phyloP scores from a whole-genome alignment of 2,888 invertebrate genomes.

The Agrotis segetum region DNA sequence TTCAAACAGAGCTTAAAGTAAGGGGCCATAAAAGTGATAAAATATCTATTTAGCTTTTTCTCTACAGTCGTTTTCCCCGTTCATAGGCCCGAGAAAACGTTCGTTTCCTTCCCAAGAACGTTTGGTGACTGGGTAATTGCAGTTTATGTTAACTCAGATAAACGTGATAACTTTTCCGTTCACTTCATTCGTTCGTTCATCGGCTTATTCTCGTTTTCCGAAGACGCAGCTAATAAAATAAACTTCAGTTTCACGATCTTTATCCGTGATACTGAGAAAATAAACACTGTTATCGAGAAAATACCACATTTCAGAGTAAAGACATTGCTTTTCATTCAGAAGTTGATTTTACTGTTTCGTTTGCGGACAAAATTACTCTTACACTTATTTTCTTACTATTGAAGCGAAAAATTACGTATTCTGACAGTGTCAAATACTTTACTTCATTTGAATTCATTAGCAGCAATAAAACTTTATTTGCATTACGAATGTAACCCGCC shows the following conservation, averaged over 20 bases:
- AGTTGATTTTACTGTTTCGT: conserved; percentile 30
- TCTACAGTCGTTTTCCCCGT: conserved; percentile 75
- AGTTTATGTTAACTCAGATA: conserved; percentile 85
- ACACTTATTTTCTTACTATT: conserved; percentile 41
- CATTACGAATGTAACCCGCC: conserved; percentile 5
- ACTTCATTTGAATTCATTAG: conserved; percentile 50
- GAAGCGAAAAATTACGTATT: conserved; percentile 51
- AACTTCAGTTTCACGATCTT: conserved; percentile 59
- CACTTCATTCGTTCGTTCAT: conserved; percentile 61
- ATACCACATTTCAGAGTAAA: conserved; percentile 33
- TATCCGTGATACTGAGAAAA: conserved; percentile 52
- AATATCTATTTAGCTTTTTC: conserved; percentile 89
- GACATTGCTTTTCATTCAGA: conserved; percentile 31
- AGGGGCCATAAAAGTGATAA: conserved; percentile 89
- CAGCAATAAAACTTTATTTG: conserved; percentile 45
- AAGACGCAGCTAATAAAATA: conserved; percentile 64
- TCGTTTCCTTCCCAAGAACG: conserved; percentile 83
- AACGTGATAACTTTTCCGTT: conserved; percentile 78
- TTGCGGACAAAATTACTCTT: conserved; percentile 33
- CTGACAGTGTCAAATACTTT: conserved; percentile 52
- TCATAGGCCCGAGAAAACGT: conserved; percentile 74
- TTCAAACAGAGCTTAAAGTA: conserved; percentile 84
- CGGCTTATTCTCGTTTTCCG: conserved; percentile 63
- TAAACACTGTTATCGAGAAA: conserved; percentile 47
- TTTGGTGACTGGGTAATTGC: conserved; percentile 86